These are phyloP conservation scores for Drosophila yooni DNA, from an alignment of 2,888 invertebrate species.

Conservation along the genomic window DNA sequence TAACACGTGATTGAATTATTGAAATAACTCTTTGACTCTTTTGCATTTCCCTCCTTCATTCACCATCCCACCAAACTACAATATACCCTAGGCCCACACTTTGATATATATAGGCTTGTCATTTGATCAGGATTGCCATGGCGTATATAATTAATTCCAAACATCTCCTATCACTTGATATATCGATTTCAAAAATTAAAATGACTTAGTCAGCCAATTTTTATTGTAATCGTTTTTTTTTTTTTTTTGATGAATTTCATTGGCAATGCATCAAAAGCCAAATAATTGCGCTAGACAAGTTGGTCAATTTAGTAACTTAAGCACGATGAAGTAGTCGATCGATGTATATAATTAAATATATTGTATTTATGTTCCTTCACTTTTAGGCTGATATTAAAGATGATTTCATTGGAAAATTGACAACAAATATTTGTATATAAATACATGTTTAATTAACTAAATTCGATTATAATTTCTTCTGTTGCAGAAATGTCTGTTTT, in stretches of 20 bases:
- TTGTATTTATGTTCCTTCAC: background rate
- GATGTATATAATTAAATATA: background rate
- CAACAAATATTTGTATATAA: background rate
- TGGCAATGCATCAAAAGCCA: background rate
- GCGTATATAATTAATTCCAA: too few relatives aligned
- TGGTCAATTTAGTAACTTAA: background rate
- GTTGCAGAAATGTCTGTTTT: background rate
- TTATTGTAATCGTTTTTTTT: too few relatives aligned
- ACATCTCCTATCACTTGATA: too few relatives aligned
- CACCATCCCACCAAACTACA: background rate
- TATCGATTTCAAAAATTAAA: background rate
- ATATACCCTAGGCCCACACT: background rate
- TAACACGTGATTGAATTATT: slow-evolving; percentile 80
- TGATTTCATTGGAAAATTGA: background rate
- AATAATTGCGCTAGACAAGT: background rate
- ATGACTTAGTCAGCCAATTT: background rate
- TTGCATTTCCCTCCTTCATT: background rate
- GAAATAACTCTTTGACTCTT: slow-evolving; percentile 51
- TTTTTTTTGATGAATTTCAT: background rate
- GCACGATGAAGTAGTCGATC: background rate
- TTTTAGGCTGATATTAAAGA: background rate
- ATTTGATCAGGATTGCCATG: background rate
- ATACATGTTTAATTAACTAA: background rate
- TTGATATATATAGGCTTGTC: background rate
- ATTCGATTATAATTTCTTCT: background rate